A percentile compares a stretch with the other conserved stretches of the same genome.
Evolutionary conservation across 2,888 invertebrate genomes (phyloP).

Genomic region (Leucoma salicis): DNA sequence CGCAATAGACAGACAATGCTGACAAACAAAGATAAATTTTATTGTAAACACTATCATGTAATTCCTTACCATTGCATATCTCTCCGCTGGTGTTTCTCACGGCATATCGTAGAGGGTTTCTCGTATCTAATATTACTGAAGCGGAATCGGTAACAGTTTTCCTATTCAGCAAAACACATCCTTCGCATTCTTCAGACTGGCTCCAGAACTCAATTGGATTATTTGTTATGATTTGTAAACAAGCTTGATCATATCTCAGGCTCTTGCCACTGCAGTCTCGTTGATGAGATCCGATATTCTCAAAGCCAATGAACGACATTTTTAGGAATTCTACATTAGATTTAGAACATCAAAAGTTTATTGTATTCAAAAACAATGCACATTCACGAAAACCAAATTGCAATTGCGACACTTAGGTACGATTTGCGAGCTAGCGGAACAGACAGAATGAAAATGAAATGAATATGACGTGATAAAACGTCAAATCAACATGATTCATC

Average conservation of each 20-base stretch:
- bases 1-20: constrained; percentile 18
- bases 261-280: constrained; percentile 57
- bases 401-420: too few relatives aligned
- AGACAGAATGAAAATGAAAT: constrained; percentile 14
- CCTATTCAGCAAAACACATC: constrained; percentile 54
- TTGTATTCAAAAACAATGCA: constrained; percentile 38
- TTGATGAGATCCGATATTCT: constrained; percentile 66
- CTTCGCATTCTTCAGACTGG: constrained; percentile 73
- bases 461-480: too few relatives aligned
- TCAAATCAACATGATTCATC: constrained; percentile 35
- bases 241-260: constrained; percentile 68
- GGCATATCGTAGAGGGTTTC: constrained; percentile 59
- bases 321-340: constrained; percentile 44
- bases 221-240: constrained; percentile 63
- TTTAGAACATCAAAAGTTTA: constrained; percentile 15
- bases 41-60: constrained; percentile 9
- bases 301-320: constrained; percentile 60
- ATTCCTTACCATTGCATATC: constrained; percentile 64
- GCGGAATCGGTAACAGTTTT: constrained; percentile 38
- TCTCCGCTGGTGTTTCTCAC: constrained; percentile 45
- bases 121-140: constrained; percentile 51
- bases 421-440: constrained; percentile 14
- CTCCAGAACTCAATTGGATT: constrained; percentile 58
- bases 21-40: constrained; percentile 8
- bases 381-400: background rate